Evolutionary conservation across 2,113 vertebrate genomes (phyloP), one percentile per base, ranked within the genome.

Genomic region (Nansenia antarctica): DNA sequence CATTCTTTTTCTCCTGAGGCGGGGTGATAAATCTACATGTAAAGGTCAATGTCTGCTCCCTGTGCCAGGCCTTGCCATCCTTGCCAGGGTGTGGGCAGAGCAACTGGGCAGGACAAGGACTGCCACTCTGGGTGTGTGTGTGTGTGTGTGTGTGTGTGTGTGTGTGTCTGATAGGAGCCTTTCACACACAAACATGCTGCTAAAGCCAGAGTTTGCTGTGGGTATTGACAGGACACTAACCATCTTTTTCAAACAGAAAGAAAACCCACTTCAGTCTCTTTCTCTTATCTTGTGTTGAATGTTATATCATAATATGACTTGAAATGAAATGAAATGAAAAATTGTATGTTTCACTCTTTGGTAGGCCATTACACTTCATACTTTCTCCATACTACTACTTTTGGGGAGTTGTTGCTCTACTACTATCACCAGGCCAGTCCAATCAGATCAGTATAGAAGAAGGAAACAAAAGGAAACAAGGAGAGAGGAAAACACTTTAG

Each of bases 11-110:
- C 71, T 65, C 67, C 31, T 67, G 73, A 64, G 80, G 83, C 47
- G 24, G 35, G 57, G 62, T 75, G 82, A 85, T 85, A 80, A 76
- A 81, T 72, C 71, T 74, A n/a, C n/a, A n/a, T n/a, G 35, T 18
- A 87, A 87, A 90, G 85, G 84, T 86, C 84, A 82, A 30, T 8
- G 55, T 35, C 58, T 61, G 61, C 31, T 70, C 60, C 37, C n/a
- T 68, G 62, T n/a, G 64, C 72, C 76, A 80, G 80, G 29, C 39
- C 70, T 65, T 78, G 77, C 74, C 67, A 82, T 29, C 39, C 70
- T 65, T 78, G 77, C 74, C 67, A 82, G 70, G 65, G 65, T 84
- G 87, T 88, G 86, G 86, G 86, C 84, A 77, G 83, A 85, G 42
- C 6, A 27, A 58, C 27, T 30, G 15, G 29, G 54, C 54, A 15